A percentile compares a stretch with the other conserved stretches of the same genome.
Conservation (phyloP, 2,113 vertebrate species). For the Rhagologus leucostigma region DNA sequence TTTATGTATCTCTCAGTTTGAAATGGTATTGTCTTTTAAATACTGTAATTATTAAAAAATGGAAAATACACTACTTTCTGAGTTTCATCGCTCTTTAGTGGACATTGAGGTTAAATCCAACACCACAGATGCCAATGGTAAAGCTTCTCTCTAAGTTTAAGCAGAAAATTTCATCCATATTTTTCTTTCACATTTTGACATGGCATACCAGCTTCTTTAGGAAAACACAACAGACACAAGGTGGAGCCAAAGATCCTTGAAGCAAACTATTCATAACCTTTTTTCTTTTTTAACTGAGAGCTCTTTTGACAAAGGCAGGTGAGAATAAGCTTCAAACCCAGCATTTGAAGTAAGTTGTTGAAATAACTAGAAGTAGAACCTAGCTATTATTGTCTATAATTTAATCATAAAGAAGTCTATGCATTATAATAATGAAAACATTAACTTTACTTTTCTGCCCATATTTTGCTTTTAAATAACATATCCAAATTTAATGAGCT, state of each 20-base stretch:
- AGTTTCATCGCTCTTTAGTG: background rate
- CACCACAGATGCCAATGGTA: fast-evolving
- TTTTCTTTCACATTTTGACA: background rate
- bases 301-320: background rate
- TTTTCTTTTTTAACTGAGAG: background rate
- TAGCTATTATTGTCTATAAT: background rate
- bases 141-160: background rate
- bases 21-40: background rate
- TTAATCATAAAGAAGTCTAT: background rate
- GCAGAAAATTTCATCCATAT: background rate
- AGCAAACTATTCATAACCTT: background rate
- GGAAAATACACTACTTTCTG: background rate
- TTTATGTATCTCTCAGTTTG: background rate
- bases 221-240: constrained; percentile 19
- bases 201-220: background rate
- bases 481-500: background rate
- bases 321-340: background rate
- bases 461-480: background rate
- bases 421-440: constrained; percentile 24
- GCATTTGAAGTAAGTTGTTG: constrained; percentile 13
- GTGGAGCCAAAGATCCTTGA: constrained; percentile 67
- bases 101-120: background rate
- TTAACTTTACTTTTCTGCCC: constrained; percentile 1
- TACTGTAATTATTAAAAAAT: background rate
- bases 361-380: constrained; percentile 31